Evolutionary conservation across 2,113 vertebrate species (phyloP).

Genomic region (Egretta garzetta): DNA sequence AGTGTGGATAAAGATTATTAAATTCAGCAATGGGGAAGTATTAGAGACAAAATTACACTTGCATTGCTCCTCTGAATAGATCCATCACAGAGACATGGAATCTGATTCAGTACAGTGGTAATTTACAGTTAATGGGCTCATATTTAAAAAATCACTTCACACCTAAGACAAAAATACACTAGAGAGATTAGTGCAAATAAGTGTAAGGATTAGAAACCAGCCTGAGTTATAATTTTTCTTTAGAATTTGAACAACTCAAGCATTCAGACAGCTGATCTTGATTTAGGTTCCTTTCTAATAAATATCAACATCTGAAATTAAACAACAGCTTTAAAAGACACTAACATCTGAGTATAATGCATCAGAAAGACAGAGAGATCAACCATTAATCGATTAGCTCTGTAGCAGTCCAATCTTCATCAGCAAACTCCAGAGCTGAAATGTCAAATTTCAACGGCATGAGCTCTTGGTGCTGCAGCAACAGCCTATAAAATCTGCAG

Average conservation of each 20-base stretch:
- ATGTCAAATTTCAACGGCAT: background rate
- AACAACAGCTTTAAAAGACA: background rate
- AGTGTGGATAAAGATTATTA: background rate
- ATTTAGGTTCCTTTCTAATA: background rate
- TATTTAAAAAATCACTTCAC: conserved; percentile 23
- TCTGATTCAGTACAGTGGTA: background rate
- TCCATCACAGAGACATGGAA: background rate
- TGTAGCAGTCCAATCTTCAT: background rate
- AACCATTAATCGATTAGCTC: background rate
- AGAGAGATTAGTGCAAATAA: background rate
- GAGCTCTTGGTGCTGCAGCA: background rate
- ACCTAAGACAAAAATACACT: background rate
- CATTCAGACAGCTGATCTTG: background rate
- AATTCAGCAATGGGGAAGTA: background rate
- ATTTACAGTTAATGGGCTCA: background rate
- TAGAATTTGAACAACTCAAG: background rate
- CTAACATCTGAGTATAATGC: background rate
- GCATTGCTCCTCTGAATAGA: background rate
- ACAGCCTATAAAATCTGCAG: background rate
- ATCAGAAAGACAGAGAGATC: background rate
- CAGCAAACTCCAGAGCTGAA: background rate
- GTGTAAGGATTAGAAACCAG: background rate
- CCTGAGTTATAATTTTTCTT: background rate
- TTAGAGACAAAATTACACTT: background rate
- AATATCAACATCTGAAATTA: background rate